Evolutionary conservation across 2,888 invertebrate genomes (phyloP), one percentile per base, ranked within the genome.

Genomic region (Drosophila austrosaltans): DNA sequence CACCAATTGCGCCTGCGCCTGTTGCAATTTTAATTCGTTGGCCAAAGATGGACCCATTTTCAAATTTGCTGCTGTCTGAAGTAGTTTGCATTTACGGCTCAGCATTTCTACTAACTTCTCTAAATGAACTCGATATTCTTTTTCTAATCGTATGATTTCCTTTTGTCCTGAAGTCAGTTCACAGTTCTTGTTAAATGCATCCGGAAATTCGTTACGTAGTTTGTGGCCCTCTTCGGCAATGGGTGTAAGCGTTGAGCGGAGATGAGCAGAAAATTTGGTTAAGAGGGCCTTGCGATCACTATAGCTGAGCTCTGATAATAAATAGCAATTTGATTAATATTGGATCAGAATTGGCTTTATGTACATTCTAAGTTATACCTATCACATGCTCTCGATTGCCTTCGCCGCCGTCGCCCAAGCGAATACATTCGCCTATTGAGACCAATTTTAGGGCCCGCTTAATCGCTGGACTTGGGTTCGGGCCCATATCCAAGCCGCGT

Each of bases 271-370:
- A n/a, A 92, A 53, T 63, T 82, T 76, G 4, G 80, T 76, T 0
- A 87, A 83, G 10, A 92, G 66, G 0, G 84, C 77, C 65, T 92
- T 92, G 1, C 91, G 81, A 48, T 92, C 92, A 2, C 86, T 89
- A 54, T 92, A 92, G 28, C 74, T 78, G 2, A 90, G 65, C 3
- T 77, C 85, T 84, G 44, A 4, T 0, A 40, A 56, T 10, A 12
- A 22, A 16, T 16, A 16, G 16, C 16, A 16, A 16, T 16, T 16
- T 16, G 16, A 8, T 7, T 20, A 20, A 20, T 20, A 53, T 40
- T n/a, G 30, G 30, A 10, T 20, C 7, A 6, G 4, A 1, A 32
- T 32, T 32, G 32, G 6, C 32, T 22, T 22, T 7, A 22, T 2
- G 40, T 22, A 20, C 2, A 32, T 7, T 32, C 0, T 25, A 2